A percentile compares a stretch with the other conserved stretches of the same genome.
Evolutionary conservation across 2,113 vertebrate genomes (phyloP).

Genomic region (Siniperca chuatsi): DNA sequence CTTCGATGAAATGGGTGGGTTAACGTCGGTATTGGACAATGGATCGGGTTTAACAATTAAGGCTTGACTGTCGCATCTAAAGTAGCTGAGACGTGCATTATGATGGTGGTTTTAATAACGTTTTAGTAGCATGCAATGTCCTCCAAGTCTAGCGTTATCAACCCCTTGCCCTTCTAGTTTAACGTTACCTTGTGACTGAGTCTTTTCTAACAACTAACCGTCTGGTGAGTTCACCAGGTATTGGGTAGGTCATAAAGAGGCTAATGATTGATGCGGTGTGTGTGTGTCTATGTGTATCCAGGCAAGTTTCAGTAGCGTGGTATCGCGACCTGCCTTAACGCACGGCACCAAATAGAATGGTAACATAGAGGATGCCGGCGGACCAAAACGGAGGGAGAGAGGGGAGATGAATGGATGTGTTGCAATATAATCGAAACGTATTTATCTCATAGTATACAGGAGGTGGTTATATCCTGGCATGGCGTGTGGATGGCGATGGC

Average conservation of each 20-base stretch:
- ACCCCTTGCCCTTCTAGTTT: neutral
- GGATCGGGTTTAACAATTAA: neutral
- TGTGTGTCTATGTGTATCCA: conserved; percentile 16
- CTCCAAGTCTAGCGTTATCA: conserved; percentile 1
- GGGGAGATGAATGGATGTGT: conserved; percentile 37
- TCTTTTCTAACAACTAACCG: neutral
- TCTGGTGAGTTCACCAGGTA: conserved; percentile 1
- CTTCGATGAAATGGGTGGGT: conserved; percentile 3
- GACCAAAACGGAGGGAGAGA: conserved; percentile 12
- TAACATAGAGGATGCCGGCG: conserved; percentile 37
- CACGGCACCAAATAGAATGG: conserved; percentile 32
- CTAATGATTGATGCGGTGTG: conserved; percentile 16
- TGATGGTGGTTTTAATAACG: conserved; percentile 14
- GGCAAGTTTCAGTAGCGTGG: conserved; percentile 53
- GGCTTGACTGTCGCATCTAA: neutral
- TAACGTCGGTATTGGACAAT: conserved; percentile 1
- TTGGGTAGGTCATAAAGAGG: conserved; percentile 17
- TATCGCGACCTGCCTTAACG: conserved; percentile 46
- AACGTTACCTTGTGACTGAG: neutral
- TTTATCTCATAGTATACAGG: neutral
- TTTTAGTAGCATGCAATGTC: conserved; percentile 36
- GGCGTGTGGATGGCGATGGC: neutral
- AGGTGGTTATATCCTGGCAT: neutral
- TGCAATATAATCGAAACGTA: conserved; percentile 4
- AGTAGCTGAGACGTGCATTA: conserved; percentile 12